phyloP scores from a whole-genome alignment of 2,888 invertebrate species.

The Magallana nippona region DNA sequence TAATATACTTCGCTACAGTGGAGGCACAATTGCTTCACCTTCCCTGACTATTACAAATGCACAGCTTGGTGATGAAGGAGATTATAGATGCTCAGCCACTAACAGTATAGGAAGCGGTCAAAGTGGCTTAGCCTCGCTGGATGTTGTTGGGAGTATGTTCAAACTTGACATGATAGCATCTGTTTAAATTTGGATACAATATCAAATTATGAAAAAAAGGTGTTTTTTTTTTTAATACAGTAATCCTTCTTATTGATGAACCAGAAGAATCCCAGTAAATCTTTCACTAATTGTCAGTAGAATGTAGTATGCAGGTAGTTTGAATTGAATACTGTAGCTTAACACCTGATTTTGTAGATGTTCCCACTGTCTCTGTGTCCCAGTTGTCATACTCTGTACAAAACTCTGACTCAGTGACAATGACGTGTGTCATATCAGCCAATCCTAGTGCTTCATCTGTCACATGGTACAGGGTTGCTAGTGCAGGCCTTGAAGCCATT shows the following conservation, averaged over 20 bases:
- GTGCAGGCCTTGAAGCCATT: background rate
- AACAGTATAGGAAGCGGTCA: slow-evolving; percentile 39
- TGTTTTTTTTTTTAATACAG: no score
- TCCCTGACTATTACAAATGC: slow-evolving; percentile 45
- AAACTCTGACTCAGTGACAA: slow-evolving; percentile 27
- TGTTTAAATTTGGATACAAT: no score
- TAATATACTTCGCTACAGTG: slow-evolving; percentile 35
- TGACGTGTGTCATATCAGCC: slow-evolving; percentile 38
- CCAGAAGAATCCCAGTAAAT: no score
- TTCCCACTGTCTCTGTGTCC: slow-evolving; percentile 38
- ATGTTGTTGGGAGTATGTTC: slow-evolving; percentile 46
- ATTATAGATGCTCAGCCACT: slow-evolving; percentile 42
- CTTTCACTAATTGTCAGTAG: no score
- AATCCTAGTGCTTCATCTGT: slow-evolving; percentile 40
- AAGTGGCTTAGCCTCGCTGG: slow-evolving; percentile 38
- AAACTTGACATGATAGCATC: background rate
- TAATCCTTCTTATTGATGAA: no score
- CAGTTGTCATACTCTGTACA: slow-evolving; percentile 34
- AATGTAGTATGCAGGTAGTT: no score
- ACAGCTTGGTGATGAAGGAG: slow-evolving; percentile 34
- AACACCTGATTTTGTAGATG: slow-evolving; percentile 7
- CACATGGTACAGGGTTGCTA: slow-evolving; percentile 37
- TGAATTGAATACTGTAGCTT: no score
- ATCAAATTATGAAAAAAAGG: no score
- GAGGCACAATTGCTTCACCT: slow-evolving; percentile 34